phyloP scores from a whole-genome alignment of 2,888 invertebrate species.

The Campopleginae sp. region DNA sequence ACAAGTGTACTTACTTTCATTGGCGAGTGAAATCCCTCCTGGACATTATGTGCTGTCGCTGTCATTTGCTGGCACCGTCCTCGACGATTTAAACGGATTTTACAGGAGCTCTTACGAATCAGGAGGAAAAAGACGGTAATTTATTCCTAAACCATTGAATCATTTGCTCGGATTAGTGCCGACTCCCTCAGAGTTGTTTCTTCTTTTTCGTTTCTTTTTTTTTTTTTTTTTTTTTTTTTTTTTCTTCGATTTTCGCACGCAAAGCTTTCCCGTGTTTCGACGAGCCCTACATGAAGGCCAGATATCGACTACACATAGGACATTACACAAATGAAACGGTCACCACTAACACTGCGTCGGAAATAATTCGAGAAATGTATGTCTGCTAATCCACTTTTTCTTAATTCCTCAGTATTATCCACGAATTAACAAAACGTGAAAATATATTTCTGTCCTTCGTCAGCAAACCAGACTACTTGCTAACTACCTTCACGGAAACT shows the following conservation, averaged over 20 bases:
- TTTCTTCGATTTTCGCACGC: conserved; percentile 91
- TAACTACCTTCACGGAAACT: conserved; percentile 69
- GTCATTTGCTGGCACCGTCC: conserved; percentile 86
- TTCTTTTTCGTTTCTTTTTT: conserved; percentile 86
- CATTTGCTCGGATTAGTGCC: neutral
- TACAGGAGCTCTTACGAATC: conserved; percentile 86
- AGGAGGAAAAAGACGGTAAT: conserved; percentile 85
- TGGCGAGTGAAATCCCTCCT: conserved; percentile 57
- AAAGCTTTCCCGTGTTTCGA: conserved; percentile 95
- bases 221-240: conserved; percentile 76
- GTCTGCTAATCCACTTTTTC: conserved; percentile 1
- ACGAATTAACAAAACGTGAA: neutral
- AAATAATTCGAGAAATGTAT: conserved; percentile 59
- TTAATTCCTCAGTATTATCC: neutral
- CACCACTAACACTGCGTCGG: conserved; percentile 69
- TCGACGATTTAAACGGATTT: conserved; percentile 87
- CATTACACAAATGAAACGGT: conserved; percentile 84
- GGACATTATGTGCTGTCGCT: conserved; percentile 85
- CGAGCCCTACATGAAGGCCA: conserved; percentile 92
- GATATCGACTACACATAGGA: conserved; percentile 89
- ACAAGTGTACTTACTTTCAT: conserved; percentile 73
- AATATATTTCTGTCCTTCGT: conserved; percentile 40
- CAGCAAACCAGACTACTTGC: conserved; percentile 59
- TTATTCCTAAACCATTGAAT: conserved; percentile 23
- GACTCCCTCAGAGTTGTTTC: neutral